phyloP scores from a whole-genome alignment of 35 echinoderm and acorn worm species.

The Apostichopus parvimensis region DNA sequence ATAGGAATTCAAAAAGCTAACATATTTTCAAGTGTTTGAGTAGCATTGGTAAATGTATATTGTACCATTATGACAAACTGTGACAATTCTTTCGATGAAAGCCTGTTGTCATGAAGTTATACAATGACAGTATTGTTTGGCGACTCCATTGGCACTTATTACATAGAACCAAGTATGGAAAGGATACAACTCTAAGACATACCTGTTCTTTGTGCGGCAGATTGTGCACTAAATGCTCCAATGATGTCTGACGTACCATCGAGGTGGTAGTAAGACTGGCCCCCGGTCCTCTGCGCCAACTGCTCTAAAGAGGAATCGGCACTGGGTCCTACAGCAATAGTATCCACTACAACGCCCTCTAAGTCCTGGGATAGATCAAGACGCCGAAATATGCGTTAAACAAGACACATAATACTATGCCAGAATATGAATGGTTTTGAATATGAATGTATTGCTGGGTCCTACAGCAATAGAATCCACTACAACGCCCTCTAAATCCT shows the following conservation, averaged over 20 bases:
- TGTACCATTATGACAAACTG: too few species aligned
- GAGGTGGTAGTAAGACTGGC: conserved; percentile 45
- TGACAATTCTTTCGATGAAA: too few species aligned
- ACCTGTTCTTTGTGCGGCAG: conserved; percentile 14
- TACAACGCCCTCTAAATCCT: conserved; percentile 48
- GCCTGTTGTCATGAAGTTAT: too few species aligned
- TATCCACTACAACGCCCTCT: conserved; percentile 61
- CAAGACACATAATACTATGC: too few species aligned
- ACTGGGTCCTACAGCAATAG: conserved; percentile 65
- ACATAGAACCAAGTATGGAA: too few species aligned
- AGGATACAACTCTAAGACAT: background rate
- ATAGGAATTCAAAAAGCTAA: too few species aligned
- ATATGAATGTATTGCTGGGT: background rate
- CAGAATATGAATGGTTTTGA: too few species aligned
- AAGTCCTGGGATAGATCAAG: background rate
- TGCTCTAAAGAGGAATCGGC: conserved; percentile 49
- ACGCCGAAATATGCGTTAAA: too few species aligned
- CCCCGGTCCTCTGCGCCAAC: conserved; percentile 55
- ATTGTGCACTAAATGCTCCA: conserved; percentile 39
- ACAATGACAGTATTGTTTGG: too few species aligned
- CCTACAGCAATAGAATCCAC: conserved; percentile 72
- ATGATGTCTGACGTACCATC: conserved; percentile 42
- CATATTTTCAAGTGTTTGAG: too few species aligned
- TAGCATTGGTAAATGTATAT: too few species aligned
- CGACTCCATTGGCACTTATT: too few species aligned